phyloP scores from a whole-genome alignment of 2,888 invertebrate genomes.

The Cylloceria caligata region DNA sequence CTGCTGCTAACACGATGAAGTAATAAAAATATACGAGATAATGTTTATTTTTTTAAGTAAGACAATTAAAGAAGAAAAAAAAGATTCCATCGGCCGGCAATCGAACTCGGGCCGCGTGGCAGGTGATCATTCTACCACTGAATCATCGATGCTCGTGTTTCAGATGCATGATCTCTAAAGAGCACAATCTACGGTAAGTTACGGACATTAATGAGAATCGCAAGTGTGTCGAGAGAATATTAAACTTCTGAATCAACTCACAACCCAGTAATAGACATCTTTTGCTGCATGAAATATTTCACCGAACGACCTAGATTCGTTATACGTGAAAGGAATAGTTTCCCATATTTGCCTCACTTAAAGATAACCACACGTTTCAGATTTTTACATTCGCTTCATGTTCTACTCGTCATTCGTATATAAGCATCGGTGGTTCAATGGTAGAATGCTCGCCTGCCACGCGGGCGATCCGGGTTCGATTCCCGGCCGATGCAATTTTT shows the following conservation, averaged over 20 bases:
- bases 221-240: conserved; percentile 8
- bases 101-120: conserved; percentile 68
- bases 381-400: conserved; percentile 9
- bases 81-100: conserved; percentile 66
- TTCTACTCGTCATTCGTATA: conserved; percentile 52
- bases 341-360: background rate
- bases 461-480: conserved; percentile 68
- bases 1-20: background rate
- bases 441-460: conserved; percentile 62
- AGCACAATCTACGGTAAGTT: background rate
- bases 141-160: conserved; percentile 57
- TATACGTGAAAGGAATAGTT: conserved; percentile 31
- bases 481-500: conserved; percentile 64
- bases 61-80: conserved; percentile 13
- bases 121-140: conserved; percentile 61
- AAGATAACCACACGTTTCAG: background rate
- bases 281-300: conserved; percentile 27
- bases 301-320: conserved; percentile 34
- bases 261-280: conserved; percentile 22
- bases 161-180: background rate
- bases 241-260: conserved; percentile 21
- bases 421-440: conserved; percentile 65
- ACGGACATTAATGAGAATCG: conserved; percentile 12
- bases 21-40: conserved; percentile 11
- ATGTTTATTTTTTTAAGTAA: background rate